A percentile compares a stretch with the other conserved stretches of the same genome.
phyloP scores from a whole-genome alignment of 2,797 vertebrate genomes.

The Sebastes aleutianus region DNA sequence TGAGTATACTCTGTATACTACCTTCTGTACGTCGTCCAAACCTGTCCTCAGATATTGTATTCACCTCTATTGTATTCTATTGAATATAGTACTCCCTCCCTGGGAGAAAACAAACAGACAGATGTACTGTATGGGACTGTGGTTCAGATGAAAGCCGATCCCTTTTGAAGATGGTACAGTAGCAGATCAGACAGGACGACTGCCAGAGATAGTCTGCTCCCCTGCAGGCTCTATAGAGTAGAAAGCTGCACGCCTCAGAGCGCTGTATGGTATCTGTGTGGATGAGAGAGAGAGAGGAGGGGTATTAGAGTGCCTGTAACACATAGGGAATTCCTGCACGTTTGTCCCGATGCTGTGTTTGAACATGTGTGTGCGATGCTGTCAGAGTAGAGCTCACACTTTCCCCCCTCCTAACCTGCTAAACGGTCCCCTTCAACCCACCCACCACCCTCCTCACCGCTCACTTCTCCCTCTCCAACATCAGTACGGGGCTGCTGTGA shows the following conservation, averaged over 20 bases:
- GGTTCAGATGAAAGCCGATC: constrained; percentile 59
- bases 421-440: constrained; percentile 56
- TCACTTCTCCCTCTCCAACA: constrained; percentile 54
- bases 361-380: constrained; percentile 40
- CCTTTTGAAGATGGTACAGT: constrained; percentile 59
- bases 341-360: constrained; percentile 44
- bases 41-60: constrained; percentile 6
- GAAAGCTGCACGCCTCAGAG: constrained; percentile 57
- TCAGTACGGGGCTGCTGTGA: constrained; percentile 81
- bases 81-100: constrained; percentile 16
- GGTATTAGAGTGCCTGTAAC: constrained; percentile 39
- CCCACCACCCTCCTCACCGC: constrained; percentile 42
- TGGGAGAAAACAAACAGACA: constrained; percentile 53
- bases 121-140: constrained; percentile 48
- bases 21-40: neutral
- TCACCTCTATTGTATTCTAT: constrained; percentile 14
- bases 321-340: constrained; percentile 71
- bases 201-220: constrained; percentile 59
- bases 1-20: neutral
- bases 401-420: constrained; percentile 57
- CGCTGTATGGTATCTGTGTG: constrained; percentile 47
- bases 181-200: constrained; percentile 65
- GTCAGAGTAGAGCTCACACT: constrained; percentile 46
- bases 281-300: constrained; percentile 33
- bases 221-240: constrained; percentile 60